These are phyloP conservation scores for Drosophila austrosaltans DNA, from an alignment of 2,888 invertebrate genomes.

Conservation along the genomic window DNA sequence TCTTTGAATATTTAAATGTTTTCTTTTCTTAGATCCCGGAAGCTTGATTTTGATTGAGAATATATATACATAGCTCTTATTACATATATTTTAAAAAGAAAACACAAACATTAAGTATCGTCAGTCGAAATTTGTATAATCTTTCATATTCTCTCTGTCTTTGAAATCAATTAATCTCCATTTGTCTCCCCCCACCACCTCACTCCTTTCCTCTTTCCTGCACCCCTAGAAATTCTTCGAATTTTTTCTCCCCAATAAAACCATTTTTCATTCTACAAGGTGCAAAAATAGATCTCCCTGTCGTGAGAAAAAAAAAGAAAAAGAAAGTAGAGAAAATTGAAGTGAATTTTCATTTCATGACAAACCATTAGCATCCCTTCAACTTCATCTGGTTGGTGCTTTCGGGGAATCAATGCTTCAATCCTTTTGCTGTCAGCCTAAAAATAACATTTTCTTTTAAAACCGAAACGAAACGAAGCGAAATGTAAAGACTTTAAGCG, in stretches of 20 bases:
- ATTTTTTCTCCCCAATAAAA: constrained; percentile 17
- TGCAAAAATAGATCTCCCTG: constrained; percentile 45
- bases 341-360: constrained; percentile 47
- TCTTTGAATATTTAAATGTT: constrained; percentile 56
- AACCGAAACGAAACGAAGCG: constrained; percentile 42
- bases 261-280: constrained; percentile 50
- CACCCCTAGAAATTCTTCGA: constrained; percentile 28
- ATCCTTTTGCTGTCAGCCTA: constrained; percentile 72
- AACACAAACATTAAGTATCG: background rate
- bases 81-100: no score
- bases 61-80: background rate
- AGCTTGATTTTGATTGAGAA: background rate
- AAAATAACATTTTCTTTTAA: constrained; percentile 76
- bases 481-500: constrained; percentile 67
- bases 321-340: background rate
- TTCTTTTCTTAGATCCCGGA: background rate
- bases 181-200: constrained; percentile 48
- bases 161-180: constrained; percentile 54
- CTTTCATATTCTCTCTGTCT: constrained; percentile 6
- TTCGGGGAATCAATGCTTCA: constrained; percentile 44
- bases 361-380: constrained; percentile 64
- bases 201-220: constrained; percentile 26
- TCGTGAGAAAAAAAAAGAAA: constrained; percentile 54
- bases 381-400: constrained; percentile 52
- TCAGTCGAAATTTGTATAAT: background rate